Evolutionary conservation across 1,140 invertebrate species (phyloP).

Genomic region (Platyscapa corneri): DNA sequence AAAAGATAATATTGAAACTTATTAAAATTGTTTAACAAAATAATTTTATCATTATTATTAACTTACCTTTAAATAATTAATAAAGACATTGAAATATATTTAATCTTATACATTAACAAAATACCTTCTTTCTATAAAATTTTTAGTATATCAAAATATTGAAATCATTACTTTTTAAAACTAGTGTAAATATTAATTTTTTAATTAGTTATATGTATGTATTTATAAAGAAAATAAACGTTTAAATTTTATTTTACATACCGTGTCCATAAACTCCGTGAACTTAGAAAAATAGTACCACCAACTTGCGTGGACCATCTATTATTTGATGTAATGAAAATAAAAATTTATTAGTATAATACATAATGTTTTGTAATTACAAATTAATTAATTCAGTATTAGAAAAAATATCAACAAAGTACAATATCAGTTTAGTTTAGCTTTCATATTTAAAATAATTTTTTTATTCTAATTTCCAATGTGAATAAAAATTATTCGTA

Average conservation of each 20-base stretch:
- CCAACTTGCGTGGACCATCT: constrained; percentile 90
- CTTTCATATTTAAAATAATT: not conserved
- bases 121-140: too few relatives aligned
- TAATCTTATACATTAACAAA: too few relatives aligned
- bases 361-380: not conserved
- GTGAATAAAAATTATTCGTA: not conserved
- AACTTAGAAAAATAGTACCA: constrained; percentile 94
- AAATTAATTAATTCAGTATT: constrained; percentile 2
- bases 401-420: not conserved
- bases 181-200: too few relatives aligned
- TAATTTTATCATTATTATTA: too few relatives aligned
- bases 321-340: constrained; percentile 60
- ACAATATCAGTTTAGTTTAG: constrained; percentile 15
- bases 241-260: not conserved
- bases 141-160: too few relatives aligned
- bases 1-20: too few relatives aligned
- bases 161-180: too few relatives aligned
- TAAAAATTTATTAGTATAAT: constrained; percentile 55
- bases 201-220: too few relatives aligned
- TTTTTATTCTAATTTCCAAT: not conserved
- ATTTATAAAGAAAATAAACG: not conserved
- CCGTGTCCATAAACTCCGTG: constrained; percentile 89
- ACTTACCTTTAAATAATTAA: too few relatives aligned
- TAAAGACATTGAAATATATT: too few relatives aligned
- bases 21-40: too few relatives aligned